Evolutionary conservation across 2,113 vertebrate species (phyloP).

Genomic region (Tachuris rubrigastra): DNA sequence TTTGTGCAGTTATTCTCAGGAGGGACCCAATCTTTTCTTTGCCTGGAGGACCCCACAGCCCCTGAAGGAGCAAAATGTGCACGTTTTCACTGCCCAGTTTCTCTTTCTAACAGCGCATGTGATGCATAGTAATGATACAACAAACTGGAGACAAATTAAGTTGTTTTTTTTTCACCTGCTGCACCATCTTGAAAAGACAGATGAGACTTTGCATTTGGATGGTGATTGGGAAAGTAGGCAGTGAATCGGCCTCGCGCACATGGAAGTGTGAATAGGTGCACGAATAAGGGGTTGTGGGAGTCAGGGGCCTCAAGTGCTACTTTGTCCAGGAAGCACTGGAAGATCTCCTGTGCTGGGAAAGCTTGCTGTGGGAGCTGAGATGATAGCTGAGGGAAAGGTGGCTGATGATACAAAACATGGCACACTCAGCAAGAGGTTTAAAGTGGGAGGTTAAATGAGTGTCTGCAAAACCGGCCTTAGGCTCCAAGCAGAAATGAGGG

Average conservation of each 20-base stretch:
- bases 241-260: not conserved
- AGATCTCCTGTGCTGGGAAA: not conserved
- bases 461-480: not conserved
- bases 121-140: not conserved
- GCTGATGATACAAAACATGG: not conserved
- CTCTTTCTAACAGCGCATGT: not conserved
- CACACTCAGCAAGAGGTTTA: not conserved
- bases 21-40: not conserved
- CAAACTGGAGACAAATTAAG: not conserved
- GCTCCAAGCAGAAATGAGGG: not conserved
- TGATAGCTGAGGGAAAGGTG: slow-evolving; percentile 5
- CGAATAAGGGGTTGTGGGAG: not conserved
- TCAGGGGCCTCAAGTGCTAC: not conserved
- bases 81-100: not conserved
- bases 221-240: not conserved
- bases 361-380: not conserved
- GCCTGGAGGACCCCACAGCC: not conserved
- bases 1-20: not conserved
- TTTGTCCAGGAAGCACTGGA: not conserved
- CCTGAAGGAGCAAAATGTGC: not conserved
- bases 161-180: not conserved
- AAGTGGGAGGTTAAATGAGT: not conserved
- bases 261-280: not conserved
- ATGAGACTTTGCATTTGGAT: not conserved
- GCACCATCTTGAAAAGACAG: not conserved